Evolutionary conservation across 2,797 vertebrate species (phyloP), one percentile per base, ranked within the genome.

Genomic region (Micromesistius poutassou): DNA sequence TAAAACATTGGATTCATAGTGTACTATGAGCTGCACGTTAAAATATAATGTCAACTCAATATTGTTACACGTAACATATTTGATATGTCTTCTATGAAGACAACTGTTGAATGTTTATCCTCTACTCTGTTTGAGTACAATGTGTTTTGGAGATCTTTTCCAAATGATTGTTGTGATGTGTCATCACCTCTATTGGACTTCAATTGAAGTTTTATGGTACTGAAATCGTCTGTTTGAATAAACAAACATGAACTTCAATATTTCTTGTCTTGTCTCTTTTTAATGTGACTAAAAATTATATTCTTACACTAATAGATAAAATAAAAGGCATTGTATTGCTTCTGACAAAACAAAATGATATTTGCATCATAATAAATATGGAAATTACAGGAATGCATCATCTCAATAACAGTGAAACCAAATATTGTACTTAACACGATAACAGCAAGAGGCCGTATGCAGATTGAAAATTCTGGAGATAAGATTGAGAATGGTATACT

Each of bases 81-180:
- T 46, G 33, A 5, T 72, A 22, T 55, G 40, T 72, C 76, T 77
- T 77, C n/a, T 25, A 72, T 72, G 30, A 72, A 77, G 75, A 71
- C 68, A 31, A 7, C 9, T 42, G 14, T 30, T 31, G 7, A 71
- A 30, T 77, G 62, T 75, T 72, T 55, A 30, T 62, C 22, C 76
- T 77, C 6, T 62, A 62, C 40, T 81, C 62, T 75, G 14, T 77
- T 74, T 74, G 73, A 55, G 68, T 75, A 36, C 71, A 16, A 19
- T 42, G 68, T 80, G 62, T 77, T 31, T 38, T 74, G 38, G 70
- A 77, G 31, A 66, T 30, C 28, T 35, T 75, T 19, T 46, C 2
- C 42, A 75, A 62, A 30, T 71, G 35, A 7, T n/a, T 77, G 62
- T 71, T 75, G 19, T 75, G 79, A 80, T 74, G 36, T 75, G 28